Evolutionary conservation across 2,113 vertebrate genomes (phyloP).

Genomic region (Anoplopoma fimbria): DNA sequence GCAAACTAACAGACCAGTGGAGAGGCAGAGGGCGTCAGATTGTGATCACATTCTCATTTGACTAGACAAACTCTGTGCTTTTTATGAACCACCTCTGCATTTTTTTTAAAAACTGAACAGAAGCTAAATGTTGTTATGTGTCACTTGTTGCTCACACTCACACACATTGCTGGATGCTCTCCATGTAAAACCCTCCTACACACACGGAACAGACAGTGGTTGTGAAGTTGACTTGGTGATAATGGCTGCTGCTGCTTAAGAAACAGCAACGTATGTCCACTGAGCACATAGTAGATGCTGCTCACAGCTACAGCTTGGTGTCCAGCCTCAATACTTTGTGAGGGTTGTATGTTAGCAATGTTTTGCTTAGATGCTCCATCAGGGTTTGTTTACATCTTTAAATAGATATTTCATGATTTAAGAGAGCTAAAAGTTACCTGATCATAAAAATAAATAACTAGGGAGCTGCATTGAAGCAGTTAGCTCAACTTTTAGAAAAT

Average conservation of each 20-base stretch:
- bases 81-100: constrained; percentile 13
- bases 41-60: constrained; percentile 34
- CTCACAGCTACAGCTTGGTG: background rate
- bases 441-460: background rate
- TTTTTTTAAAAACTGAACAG: background rate
- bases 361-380: background rate
- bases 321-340: too few species aligned
- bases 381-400: background rate
- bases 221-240: constrained; percentile 35
- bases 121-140: constrained; percentile 6
- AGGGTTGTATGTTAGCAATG: background rate
- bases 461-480: background rate
- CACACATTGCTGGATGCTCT: constrained; percentile 23
- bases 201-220: constrained; percentile 37
- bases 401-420: background rate
- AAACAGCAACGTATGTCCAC: background rate
- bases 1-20: constrained; percentile 11
- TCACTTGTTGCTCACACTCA: constrained; percentile 29
- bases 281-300: background rate
- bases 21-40: constrained; percentile 33
- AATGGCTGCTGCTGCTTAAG: constrained; percentile 27
- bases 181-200: constrained; percentile 53
- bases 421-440: background rate
- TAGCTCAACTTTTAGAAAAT: background rate
- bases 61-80: constrained; percentile 21